Evolutionary conservation across 2,113 vertebrate genomes (phyloP).

Genomic region (Mesocricetus auratus): DNA sequence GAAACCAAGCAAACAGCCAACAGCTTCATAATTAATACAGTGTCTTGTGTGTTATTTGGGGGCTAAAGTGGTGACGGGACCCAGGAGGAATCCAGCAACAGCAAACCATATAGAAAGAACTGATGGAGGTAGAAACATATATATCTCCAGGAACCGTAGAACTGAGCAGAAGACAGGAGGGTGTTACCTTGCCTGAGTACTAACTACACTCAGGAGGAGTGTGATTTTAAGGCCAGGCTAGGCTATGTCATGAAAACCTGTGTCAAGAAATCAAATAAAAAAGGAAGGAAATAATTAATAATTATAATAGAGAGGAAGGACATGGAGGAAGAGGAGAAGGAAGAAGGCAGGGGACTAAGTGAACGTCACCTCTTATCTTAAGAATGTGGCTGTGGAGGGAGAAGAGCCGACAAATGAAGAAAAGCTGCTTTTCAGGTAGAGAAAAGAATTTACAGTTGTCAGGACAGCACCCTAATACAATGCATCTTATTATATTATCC

Average conservation of each 20-base stretch:
- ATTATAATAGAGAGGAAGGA: neutral
- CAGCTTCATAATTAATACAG: no score
- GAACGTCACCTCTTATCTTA: neutral
- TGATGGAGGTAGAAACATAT: neutral
- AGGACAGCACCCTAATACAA: conserved; percentile 38
- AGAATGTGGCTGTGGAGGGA: conserved; percentile 17
- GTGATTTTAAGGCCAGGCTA: neutral
- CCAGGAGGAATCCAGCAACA: no score
- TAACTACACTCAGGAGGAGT: neutral
- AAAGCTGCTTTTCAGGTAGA: neutral
- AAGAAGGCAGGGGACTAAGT: neutral
- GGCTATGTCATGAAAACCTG: neutral
- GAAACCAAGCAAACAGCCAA: no score
- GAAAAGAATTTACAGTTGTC: conserved; percentile 10
- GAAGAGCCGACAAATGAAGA: conserved; percentile 10
- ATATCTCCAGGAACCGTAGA: neutral
- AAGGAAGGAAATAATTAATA: neutral
- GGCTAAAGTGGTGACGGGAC: no score
- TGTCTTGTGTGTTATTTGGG: no score
- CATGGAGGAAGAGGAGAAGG: neutral
- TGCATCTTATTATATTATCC: neutral
- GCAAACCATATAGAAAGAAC: neutral
- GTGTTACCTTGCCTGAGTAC: neutral
- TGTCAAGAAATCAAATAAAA: neutral
- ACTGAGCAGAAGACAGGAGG: neutral